A percentile compares a stretch with the other conserved stretches of the same genome.
Evolutionary conservation across 2,113 vertebrate genomes (phyloP).

Genomic region (Brevimyrus niger): DNA sequence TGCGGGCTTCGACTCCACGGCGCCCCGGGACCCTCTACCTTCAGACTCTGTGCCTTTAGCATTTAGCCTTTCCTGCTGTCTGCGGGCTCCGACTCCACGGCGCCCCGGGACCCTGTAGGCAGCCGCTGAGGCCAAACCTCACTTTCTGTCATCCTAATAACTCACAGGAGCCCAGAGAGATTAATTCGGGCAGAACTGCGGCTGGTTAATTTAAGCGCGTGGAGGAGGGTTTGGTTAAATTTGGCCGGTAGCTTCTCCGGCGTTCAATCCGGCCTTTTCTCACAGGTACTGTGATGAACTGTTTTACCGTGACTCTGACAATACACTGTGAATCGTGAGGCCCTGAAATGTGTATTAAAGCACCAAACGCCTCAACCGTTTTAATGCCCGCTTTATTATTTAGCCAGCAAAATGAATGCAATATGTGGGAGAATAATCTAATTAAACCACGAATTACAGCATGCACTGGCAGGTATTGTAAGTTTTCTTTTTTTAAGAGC

Average conservation of each 20-base stretch:
- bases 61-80: background rate
- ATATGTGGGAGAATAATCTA: slow-evolving; percentile 17
- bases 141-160: slow-evolving; percentile 25
- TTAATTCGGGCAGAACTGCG: slow-evolving; percentile 38
- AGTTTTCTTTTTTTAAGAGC: background rate
- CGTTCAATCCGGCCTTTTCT: slow-evolving; percentile 25
- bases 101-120: background rate
- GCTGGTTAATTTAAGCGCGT: slow-evolving; percentile 29
- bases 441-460: background rate
- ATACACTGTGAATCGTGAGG: slow-evolving; percentile 49
- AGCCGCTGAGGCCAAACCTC: background rate
- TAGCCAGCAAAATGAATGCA: slow-evolving; percentile 39
- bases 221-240: slow-evolving; percentile 35
- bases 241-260: slow-evolving; percentile 27
- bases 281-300: slow-evolving; percentile 40
- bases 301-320: slow-evolving; percentile 45
- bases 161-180: slow-evolving; percentile 36
- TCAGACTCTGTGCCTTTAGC: background rate
- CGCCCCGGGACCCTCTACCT: background rate
- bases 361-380: slow-evolving; percentile 47
- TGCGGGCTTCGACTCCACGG: background rate
- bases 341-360: slow-evolving; percentile 54
- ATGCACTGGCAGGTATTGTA: background rate
- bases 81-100: background rate
- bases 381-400: slow-evolving; percentile 39